A percentile compares a stretch with the other conserved stretches of the same genome.
phyloP scores from a whole-genome alignment of 2,113 vertebrate species.

The Lota lota region DNA sequence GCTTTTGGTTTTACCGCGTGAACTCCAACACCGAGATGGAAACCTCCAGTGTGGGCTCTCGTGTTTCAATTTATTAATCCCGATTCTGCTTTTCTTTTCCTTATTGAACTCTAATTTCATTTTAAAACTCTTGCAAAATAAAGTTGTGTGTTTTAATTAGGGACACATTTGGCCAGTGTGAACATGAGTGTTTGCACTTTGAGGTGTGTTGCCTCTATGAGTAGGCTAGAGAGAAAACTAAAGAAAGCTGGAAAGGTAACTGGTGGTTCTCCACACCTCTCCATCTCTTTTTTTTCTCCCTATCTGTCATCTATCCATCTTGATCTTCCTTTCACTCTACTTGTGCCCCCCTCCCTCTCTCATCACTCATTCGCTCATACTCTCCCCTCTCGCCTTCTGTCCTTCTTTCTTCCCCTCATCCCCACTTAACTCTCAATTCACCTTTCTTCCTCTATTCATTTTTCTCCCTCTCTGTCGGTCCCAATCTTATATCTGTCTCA shows the following conservation, averaged over 20 bases:
- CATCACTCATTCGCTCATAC: too few species aligned
- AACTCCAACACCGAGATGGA: too few species aligned
- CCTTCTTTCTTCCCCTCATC: too few species aligned
- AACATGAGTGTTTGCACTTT: neutral
- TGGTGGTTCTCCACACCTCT: constrained; percentile 5
- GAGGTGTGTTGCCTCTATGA: constrained; percentile 22
- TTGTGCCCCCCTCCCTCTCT: too few species aligned
- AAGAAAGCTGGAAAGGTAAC: constrained; percentile 21
- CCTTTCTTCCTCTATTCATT: constrained; percentile 14
- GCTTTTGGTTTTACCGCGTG: too few species aligned
- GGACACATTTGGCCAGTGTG: constrained; percentile 4
- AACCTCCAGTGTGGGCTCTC: neutral
- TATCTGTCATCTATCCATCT: neutral
- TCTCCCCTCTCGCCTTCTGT: too few species aligned
- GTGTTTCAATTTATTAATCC: neutral
- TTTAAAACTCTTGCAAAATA: neutral
- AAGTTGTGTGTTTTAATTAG: constrained; percentile 31
- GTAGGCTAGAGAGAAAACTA: constrained; percentile 26
- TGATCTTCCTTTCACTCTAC: neutral
- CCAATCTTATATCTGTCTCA: neutral
- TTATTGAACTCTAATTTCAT: too few species aligned
- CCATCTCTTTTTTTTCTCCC: neutral
- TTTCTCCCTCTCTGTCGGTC: constrained; percentile 5
- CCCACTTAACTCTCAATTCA: too few species aligned
- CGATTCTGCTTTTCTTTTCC: too few species aligned